These are phyloP conservation scores for Patella depressa DNA, from an alignment of 2,888 invertebrate genomes.

Conservation along the genomic window DNA sequence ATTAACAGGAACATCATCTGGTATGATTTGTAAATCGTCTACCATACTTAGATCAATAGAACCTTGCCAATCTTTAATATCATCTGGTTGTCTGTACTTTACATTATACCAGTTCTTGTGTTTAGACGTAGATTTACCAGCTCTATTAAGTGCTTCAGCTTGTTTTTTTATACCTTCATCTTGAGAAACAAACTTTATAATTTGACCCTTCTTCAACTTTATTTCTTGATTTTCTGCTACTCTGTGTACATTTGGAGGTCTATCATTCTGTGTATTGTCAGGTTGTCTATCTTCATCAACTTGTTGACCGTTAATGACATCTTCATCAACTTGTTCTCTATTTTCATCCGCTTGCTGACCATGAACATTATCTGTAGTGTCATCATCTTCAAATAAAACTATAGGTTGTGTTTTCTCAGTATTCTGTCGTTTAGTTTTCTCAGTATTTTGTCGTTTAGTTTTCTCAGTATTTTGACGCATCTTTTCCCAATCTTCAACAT, in stretches of 20 bases:
- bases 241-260: neutral
- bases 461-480: too few species aligned
- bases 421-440: too few species aligned
- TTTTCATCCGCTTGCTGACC: neutral
- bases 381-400: too few species aligned
- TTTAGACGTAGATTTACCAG: conserved; percentile 17
- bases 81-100: conserved; percentile 1
- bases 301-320: neutral
- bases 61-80: neutral
- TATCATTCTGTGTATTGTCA: neutral
- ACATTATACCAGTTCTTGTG: conserved; percentile 22
- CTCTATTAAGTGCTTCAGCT: conserved; percentile 16
- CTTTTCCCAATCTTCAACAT: neutral
- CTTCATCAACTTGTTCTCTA: neutral
- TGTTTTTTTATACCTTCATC: neutral
- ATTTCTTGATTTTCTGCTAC: neutral
- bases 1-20: neutral
- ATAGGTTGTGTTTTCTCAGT: too few species aligned
- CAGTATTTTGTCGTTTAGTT: too few species aligned
- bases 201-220: conserved; percentile 12
- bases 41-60: conserved; percentile 14
- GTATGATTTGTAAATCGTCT: neutral
- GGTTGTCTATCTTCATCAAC: neutral
- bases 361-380: too few species aligned
- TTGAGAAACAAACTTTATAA: neutral